Conservation (phyloP, 2,113 vertebrate species). For the Lepus americanus region DNA sequence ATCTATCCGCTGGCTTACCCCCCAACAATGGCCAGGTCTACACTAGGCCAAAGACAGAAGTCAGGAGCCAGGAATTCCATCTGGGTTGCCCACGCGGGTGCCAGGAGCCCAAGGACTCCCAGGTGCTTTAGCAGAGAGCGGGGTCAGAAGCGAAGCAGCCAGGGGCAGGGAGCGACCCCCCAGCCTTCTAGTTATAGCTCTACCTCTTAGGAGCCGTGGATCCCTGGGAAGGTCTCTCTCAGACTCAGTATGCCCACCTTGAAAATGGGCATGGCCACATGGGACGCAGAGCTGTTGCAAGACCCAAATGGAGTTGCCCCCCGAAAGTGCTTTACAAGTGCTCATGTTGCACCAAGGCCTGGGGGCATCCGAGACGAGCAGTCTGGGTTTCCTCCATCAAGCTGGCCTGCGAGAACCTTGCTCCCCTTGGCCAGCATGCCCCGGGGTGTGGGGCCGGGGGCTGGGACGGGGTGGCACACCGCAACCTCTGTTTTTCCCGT, state of each 20-base stretch:
- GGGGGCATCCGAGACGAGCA: accelerated
- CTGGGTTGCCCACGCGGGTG: too few relatives aligned
- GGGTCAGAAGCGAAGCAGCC: too few relatives aligned
- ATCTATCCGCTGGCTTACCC: too few relatives aligned
- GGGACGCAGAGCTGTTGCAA: too few relatives aligned
- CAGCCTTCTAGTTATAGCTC: too few relatives aligned
- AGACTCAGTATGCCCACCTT: background rate
- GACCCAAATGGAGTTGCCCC: background rate
- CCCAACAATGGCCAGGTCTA: too few relatives aligned
- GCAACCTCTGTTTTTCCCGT: constrained; percentile 60
- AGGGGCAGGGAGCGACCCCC: too few relatives aligned
- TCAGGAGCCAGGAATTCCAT: too few relatives aligned
- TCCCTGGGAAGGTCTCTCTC: background rate
- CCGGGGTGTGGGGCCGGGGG: background rate
- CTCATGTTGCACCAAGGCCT: accelerated
- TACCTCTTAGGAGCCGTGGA: background rate
- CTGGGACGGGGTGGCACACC: background rate
- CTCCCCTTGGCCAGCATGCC: background rate
- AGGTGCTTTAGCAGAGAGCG: too few relatives aligned
- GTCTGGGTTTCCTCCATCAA: background rate
- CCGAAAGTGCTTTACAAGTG: background rate
- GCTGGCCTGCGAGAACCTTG: background rate
- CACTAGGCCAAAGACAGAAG: too few relatives aligned
- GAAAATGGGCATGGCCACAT: background rate
- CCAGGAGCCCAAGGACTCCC: too few relatives aligned